Conservation (phyloP, 2,888 invertebrate genomes). For the Bruchidius siliquastri region DNA sequence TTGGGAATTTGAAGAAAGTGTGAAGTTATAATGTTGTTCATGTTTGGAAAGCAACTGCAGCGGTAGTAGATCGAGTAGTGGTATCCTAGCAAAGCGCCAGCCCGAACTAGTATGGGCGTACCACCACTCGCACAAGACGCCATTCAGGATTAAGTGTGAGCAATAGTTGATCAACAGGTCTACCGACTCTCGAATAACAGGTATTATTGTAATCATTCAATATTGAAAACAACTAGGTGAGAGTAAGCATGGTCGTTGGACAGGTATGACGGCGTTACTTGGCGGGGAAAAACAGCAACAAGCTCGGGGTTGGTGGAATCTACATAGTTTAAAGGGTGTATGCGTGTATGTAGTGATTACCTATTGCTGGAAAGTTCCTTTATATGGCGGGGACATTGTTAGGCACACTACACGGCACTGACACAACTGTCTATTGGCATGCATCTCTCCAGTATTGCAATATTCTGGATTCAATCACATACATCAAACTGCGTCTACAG, state of each 20-base stretch:
- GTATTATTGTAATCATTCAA: conserved; percentile 48
- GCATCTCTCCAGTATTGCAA: conserved; percentile 34
- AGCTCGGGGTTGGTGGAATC: not conserved
- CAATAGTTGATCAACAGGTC: conserved; percentile 48
- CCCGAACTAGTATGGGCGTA: conserved; percentile 46
- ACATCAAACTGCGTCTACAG: conserved; percentile 46
- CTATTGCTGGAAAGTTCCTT: not conserved
- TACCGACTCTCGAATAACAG: conserved; percentile 45
- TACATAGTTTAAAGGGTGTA: not conserved
- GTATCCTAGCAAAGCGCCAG: conserved; percentile 7
- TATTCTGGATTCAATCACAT: conserved; percentile 45
- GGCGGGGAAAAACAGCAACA: not conserved
- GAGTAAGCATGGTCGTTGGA: conserved; percentile 28
- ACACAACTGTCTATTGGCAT: conserved; percentile 38
- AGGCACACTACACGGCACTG: conserved; percentile 41
- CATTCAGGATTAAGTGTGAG: conserved; percentile 47
- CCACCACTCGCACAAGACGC: conserved; percentile 28
- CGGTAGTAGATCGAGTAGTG: not conserved
- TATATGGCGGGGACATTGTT: conserved; percentile 25
- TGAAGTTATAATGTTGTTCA: not conserved
- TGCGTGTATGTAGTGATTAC: conserved; percentile 2
- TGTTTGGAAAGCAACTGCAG: not conserved
- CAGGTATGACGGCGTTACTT: conserved; percentile 3
- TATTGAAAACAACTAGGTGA: conserved; percentile 42
- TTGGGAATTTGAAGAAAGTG: too few species aligned